Conservation (phyloP, 2,113 vertebrate species). For the Lucifuga dentata region DNA sequence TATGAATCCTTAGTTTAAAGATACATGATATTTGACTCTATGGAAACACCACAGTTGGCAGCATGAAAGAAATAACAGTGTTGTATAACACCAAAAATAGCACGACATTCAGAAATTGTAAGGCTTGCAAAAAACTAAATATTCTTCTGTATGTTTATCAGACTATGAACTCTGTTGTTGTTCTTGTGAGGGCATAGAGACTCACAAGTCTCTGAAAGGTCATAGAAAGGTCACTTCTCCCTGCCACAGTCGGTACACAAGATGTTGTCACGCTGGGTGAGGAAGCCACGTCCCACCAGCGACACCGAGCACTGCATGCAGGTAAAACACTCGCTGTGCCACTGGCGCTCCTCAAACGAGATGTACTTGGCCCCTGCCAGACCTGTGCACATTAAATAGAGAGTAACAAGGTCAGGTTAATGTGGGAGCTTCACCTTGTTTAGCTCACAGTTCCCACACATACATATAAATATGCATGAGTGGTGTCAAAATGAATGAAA, state of each 20-base stretch:
- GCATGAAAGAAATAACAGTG: not conserved
- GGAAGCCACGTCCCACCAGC: constrained; percentile 93
- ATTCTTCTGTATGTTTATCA: constrained; percentile 7
- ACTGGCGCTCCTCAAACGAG: constrained; percentile 97
- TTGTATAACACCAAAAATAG: constrained; percentile 19
- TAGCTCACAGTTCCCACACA: constrained; percentile 10
- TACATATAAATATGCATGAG: not conserved
- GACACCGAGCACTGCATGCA: constrained; percentile 95
- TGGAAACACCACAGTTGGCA: constrained; percentile 7
- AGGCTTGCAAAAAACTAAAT: constrained; percentile 4
- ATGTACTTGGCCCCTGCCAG: constrained; percentile 96
- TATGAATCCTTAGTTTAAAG: not conserved
- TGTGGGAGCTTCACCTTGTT: constrained; percentile 7
- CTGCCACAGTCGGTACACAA: constrained; percentile 89
- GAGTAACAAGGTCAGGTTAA: not conserved
- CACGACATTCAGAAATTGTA: constrained; percentile 13
- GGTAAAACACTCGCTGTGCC: constrained; percentile 97
- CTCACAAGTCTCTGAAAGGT: too few species aligned
- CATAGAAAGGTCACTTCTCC: constrained; percentile 74
- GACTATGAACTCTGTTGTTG: constrained; percentile 11
- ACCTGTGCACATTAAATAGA: constrained; percentile 77
- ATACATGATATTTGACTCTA: constrained; percentile 1
- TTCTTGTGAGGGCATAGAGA: too few species aligned
- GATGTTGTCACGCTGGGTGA: constrained; percentile 86
- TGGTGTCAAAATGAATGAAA: constrained; percentile 14